Conservation (phyloP, 2,797 vertebrate species). For the Gephyroberyx darwinii region DNA sequence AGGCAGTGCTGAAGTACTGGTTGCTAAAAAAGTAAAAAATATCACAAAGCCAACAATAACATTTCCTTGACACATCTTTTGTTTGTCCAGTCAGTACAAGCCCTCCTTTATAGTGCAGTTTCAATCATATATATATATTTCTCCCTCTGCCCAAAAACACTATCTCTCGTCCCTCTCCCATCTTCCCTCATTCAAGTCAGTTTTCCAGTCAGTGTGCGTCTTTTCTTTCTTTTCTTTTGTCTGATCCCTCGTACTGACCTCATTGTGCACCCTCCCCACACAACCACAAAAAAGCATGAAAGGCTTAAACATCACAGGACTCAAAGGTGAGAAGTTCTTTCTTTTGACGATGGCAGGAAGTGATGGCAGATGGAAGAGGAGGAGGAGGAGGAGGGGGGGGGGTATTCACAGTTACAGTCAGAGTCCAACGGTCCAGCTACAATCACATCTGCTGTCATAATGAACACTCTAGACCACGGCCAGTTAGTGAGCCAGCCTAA, state of each 20-base stretch:
- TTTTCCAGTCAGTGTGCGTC: constrained; percentile 82
- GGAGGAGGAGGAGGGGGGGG: constrained; percentile 47
- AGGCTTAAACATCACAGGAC: constrained; percentile 83
- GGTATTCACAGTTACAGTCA: constrained; percentile 85
- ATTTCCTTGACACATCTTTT: constrained; percentile 80
- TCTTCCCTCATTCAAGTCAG: constrained; percentile 80
- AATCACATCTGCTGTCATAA: constrained; percentile 87
- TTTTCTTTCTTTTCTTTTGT: constrained; percentile 74
- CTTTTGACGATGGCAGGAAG: constrained; percentile 81
- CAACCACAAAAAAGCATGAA: constrained; percentile 83
- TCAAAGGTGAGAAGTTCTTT: constrained; percentile 83
- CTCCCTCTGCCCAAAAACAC: constrained; percentile 73
- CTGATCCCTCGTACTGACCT: constrained; percentile 79
- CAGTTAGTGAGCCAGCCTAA: constrained; percentile 61
- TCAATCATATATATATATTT: constrained; percentile 80
- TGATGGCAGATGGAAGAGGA: constrained; percentile 71
- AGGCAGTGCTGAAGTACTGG: constrained; percentile 87
- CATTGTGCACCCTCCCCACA: constrained; percentile 80
- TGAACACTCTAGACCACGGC: constrained; percentile 74
- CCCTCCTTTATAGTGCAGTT: constrained; percentile 83
- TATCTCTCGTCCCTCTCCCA: constrained; percentile 67
- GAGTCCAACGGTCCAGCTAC: constrained; percentile 83
- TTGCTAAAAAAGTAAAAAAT: constrained; percentile 85
- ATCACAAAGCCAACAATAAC: constrained; percentile 83
- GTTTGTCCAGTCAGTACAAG: constrained; percentile 82